Base-by-base conservation (phyloP, 2,113 vertebrate species). In the Pardalotus punctatus region DNA sequence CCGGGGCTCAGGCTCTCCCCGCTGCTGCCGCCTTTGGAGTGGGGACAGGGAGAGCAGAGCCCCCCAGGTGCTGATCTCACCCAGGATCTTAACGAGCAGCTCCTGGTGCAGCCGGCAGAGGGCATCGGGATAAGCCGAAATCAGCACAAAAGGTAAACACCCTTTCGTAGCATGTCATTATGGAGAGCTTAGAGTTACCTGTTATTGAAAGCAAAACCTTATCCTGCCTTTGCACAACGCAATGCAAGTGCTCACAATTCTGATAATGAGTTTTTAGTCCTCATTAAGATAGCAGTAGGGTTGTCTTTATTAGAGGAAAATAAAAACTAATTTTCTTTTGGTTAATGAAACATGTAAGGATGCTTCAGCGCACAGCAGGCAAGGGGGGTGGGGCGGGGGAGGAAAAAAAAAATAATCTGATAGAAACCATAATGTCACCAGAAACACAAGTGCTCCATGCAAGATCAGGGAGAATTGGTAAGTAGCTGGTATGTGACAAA, bases 51-150 rank as follows among this genome's bases (percentile, higher is more conserved):
- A 10, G 85, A 19, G 57, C 78, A 43, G 22, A 66, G 11, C 40
- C 58, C 15, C 54, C 3, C 27, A 8, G 10, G 21, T 36, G 51
- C 79, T 35, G 6, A 2, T 31, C 45, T 6, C 10, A 12, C 18
- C 20, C 2, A 1, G 15, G 58, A 69, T 25, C 9, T 56, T 19
- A 2, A 54, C 10, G 20, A 47, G 56, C 38, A 29, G 35, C 54
- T 69, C 89, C 64, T 12, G 69, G 53, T 60, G 87, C 66, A 79
- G 89, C 98, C 97, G 47, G 86, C 97, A 98, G 98, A 96, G 97
- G 98, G 97, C 97, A 94, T 35, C 35, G 10, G 90, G 92, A 72
- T 62, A 36, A 81, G 0, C 43, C 4, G 77, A 25, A 70, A 61
- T 51, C 18, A 29, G 45, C 51, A 16, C 19, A 8, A 24, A 51